Evolutionary conservation across 1,140 invertebrate species (phyloP).

Genomic region (Pseudachorutes palmiensis): DNA sequence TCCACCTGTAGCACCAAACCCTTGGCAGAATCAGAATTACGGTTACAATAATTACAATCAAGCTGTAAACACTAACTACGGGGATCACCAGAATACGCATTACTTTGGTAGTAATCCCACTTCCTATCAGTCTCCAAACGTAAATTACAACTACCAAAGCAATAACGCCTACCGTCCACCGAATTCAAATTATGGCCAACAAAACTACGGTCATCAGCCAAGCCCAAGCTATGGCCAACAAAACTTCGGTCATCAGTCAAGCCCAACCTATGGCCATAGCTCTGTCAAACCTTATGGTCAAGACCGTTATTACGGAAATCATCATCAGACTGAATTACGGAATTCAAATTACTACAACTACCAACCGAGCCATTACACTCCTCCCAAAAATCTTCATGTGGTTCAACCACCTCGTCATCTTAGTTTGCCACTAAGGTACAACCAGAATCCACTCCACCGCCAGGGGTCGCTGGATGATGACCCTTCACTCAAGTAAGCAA

Average conservation of each 20-base stretch:
- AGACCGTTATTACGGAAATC: not conserved
- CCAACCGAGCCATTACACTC: not conserved
- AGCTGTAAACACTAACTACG: not conserved
- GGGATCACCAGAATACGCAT: not conserved
- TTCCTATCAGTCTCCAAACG: not conserved
- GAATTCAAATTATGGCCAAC: not conserved
- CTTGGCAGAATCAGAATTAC: conserved; percentile 4
- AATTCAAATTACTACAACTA: too few relatives aligned
- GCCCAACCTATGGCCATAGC: not conserved
- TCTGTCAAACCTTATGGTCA: not conserved
- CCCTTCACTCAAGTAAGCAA: conserved; percentile 5
- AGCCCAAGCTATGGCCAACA: too few relatives aligned
- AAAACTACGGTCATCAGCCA: not conserved
- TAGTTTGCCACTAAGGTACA: conserved; percentile 1
- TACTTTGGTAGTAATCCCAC: not conserved
- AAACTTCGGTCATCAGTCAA: not conserved
- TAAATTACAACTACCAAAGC: not conserved
- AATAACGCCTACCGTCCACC: not conserved
- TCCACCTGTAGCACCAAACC: not conserved
- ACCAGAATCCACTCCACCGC: not conserved
- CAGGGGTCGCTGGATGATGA: not conserved
- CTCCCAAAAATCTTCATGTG: not conserved
- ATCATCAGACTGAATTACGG: too few relatives aligned
- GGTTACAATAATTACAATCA: not conserved
- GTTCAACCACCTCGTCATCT: not conserved